Percentiles rank a stretch among this genome's conserved stretches.
Evolutionary conservation across 2,888 invertebrate genomes (phyloP).

Genomic region (Stenolophus ochropezus): DNA sequence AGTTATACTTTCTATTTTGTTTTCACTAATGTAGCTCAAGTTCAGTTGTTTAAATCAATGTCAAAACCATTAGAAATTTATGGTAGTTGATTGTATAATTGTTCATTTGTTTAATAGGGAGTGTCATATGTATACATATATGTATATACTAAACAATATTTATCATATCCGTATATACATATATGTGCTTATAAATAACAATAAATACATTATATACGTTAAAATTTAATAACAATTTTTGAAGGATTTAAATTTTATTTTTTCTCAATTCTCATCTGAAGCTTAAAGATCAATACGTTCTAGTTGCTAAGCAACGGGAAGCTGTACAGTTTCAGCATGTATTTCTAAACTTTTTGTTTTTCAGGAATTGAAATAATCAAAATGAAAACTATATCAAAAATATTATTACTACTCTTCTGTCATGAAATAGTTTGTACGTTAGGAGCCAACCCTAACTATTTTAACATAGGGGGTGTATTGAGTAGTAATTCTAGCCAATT

Average conservation of each 20-base stretch:
- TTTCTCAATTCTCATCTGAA: not conserved
- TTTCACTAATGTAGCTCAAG: not conserved
- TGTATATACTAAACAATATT: too few species aligned
- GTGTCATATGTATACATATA: not conserved
- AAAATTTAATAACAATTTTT: too few species aligned
- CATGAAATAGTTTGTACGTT: slow-evolving; percentile 9
- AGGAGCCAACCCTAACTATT: slow-evolving; percentile 80
- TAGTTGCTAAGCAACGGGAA: not conserved
- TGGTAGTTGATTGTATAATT: not conserved
- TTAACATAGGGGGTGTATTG: slow-evolving; percentile 94
- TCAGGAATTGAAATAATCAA: not conserved
- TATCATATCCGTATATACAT: too few species aligned
- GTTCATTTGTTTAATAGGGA: not conserved
- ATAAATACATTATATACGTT: too few species aligned
- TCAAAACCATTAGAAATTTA: not conserved
- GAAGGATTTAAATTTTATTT: not conserved
- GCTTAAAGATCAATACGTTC: not conserved
- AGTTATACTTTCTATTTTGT: not conserved
- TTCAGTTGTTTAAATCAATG: not conserved
- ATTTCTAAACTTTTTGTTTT: not conserved
- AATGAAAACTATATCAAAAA: slow-evolving; percentile 8
- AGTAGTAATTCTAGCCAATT: slow-evolving; percentile 87
- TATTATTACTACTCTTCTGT: slow-evolving; percentile 12
- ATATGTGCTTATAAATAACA: too few species aligned
- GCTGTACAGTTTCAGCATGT: not conserved